Base-by-base conservation (phyloP, 1,140 invertebrate genomes). In the Meloidogyne floridensis region DNA sequence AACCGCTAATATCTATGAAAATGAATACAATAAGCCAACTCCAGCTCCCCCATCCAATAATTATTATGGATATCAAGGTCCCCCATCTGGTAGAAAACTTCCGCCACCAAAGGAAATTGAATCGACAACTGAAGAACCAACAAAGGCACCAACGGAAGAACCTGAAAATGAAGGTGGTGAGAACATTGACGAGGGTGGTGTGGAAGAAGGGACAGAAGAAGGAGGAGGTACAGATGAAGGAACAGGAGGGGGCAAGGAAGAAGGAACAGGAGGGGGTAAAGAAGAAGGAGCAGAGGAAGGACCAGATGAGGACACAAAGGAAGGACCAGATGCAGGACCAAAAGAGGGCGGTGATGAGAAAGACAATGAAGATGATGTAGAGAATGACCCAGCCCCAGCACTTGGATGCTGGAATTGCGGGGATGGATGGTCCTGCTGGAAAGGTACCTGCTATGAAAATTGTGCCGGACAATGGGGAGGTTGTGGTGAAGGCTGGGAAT, bases 381-480 rank as follows among this genome's bases (percentile, higher is more conserved):
- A 59, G 15, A 69, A 76, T n/a, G 43, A 43, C 54, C 54, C 54
- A 43, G 15, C 32, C 2, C 47, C 47, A 4, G 47, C 47, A 0
- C 2, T 47, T 3, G 47, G 47, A 47, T 47, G 59, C 8, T 65
- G 59, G 59, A 18, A 8, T n/a, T 15, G 59, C n/a, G 2, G 5
- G n/a, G 5, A 65, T 65, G 59, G 59, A n/a, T 65, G 59, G 59
- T n/a, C 59, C 7, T 65, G 59, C n/a, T 65, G 59, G 59, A 65
- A 8, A 65, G 59, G 59, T 65, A 65, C 59, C 2, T 65, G 59
- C n/a, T 65, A 65, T 18, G 15, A 15, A n/a, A 65, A 65, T 6
- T 65, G 59, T 65, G 59, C 15, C 15, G 59, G 59, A 65, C n/a
- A 65, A 65, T 65, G 59, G 59, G 59, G 59, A 65, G 59, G 59